Evolutionary conservation across 2,888 invertebrate species (phyloP).

Genomic region (Argynnis bischoffii): DNA sequence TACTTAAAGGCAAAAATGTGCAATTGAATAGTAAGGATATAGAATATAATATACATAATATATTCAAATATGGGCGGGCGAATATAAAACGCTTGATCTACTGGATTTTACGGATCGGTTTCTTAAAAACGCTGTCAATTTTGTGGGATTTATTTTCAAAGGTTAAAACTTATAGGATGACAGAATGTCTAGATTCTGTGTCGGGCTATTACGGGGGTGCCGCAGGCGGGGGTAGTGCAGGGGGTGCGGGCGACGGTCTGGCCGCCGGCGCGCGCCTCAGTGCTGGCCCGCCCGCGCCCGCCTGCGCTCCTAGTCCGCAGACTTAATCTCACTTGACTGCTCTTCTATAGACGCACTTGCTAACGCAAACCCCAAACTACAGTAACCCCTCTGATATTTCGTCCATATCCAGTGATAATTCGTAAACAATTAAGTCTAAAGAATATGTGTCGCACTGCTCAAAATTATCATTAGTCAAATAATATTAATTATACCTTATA

Average conservation of each 20-base stretch:
- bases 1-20: no score
- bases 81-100: no score
- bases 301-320: conserved; percentile 70
- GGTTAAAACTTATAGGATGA: conserved; percentile 1
- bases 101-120: no score
- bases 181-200: conserved; percentile 57
- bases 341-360: conserved; percentile 61
- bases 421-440: not conserved
- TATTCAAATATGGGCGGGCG: no score
- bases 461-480: conserved; percentile 4
- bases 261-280: conserved; percentile 76
- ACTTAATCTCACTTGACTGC: conserved; percentile 69
- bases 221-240: conserved; percentile 22
- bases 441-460: conserved; percentile 29
- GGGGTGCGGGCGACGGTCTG: conserved; percentile 48
- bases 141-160: conserved; percentile 1
- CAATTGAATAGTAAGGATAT: no score
- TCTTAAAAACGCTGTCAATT: not conserved
- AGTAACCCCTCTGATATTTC: conserved; percentile 36
- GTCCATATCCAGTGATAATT: conserved; percentile 19
- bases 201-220: conserved; percentile 23
- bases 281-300: conserved; percentile 77
- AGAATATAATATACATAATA: no score
- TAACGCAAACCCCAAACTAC: no score
- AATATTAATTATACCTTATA: conserved; percentile 4